Evolutionary conservation across 2,797 vertebrate genomes (phyloP), one percentile per base, ranked within the genome.

Genomic region (Petrocephalus schoutedeni): DNA sequence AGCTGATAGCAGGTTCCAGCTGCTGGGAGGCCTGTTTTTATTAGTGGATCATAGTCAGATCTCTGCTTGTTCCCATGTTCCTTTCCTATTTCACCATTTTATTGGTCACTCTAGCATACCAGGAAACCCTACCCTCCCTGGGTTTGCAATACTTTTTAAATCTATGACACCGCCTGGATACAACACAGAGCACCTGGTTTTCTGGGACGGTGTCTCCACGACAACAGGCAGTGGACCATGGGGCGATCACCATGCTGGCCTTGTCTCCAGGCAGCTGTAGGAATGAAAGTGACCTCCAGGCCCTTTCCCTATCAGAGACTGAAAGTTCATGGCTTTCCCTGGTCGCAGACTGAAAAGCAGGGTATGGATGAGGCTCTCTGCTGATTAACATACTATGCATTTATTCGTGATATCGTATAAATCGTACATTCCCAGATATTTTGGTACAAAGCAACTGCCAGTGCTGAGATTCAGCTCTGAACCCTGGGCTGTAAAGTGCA

Each of bases 61-160:
- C 14, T 28, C 56, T 57, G 58, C 58, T 85, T 19, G 6, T 59
- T 56, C 32, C 36, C 53, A 49, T 56, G 14, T 77, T 45, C 88
- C 82, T 86, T 86, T 84, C 88, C 58, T 85, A 45, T 86, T 90
- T 28, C 53, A 41, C 64, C 59, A 89, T 56, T 28, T 87, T 67
- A 82, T 87, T 86, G 85, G 57, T 83, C 3, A 8, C 41, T 82
- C 85, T 89, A 90, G 92, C 83, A 57, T 86, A 85, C 88, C 89
- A 88, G 87, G 32, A 90, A 91, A 90, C 10, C n/a, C 45, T 28
- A 5, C 45, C 80, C 7, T 77, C 6, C 36, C 45, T n/a, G 36
- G 41, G 23, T 45, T 71, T 28, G 12, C 64, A 36, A 16, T 28
- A 71, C 28, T 71, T 77, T 41, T 5, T 77, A n/a, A 77, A 77